A percentile compares a stretch with the other conserved stretches of the same genome.
Conservation (phyloP, 1,140 invertebrate species). For the Aphidius ervi region DNA sequence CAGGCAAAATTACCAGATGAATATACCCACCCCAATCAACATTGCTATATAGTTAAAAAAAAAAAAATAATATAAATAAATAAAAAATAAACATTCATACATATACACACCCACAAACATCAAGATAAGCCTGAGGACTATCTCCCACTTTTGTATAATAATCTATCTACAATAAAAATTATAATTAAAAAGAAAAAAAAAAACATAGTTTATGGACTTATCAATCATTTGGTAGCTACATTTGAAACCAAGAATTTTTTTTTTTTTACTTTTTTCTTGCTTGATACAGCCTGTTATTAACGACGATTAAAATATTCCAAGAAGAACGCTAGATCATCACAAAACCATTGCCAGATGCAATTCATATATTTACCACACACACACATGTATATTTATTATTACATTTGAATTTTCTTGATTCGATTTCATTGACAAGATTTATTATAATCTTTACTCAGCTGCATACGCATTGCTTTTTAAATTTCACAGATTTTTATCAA, state of each 20-base stretch:
- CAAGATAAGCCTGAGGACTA: conserved; percentile 2
- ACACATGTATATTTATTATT: conserved; percentile 6
- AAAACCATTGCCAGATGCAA: background rate
- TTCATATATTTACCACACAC: too few species aligned
- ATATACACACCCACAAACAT: conserved; percentile 13
- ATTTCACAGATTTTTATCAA: background rate
- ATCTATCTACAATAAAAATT: too few species aligned
- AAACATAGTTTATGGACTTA: conserved; percentile 51
- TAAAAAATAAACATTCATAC: background rate
- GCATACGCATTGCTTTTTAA: conserved; percentile 3
- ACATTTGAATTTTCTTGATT: conserved; percentile 43
- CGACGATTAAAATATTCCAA: conserved; percentile 53
- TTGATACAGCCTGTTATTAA: conserved; percentile 49
- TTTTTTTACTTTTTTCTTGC: conserved; percentile 8
- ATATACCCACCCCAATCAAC: background rate
- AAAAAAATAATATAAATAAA: background rate
- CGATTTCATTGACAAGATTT: conserved; percentile 48
- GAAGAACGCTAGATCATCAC: conserved; percentile 25
- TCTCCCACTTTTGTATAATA: conserved; percentile 5
- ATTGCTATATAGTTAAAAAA: background rate
- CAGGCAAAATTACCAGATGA: conserved; percentile 35
- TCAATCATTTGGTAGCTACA: conserved; percentile 52
- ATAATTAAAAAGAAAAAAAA: conserved; percentile 22
- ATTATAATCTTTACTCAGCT: conserved; percentile 24
- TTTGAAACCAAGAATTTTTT: conserved; percentile 29